Evolutionary conservation across 2,797 vertebrate genomes (phyloP).

Genomic region (Leuciscus waleckii): DNA sequence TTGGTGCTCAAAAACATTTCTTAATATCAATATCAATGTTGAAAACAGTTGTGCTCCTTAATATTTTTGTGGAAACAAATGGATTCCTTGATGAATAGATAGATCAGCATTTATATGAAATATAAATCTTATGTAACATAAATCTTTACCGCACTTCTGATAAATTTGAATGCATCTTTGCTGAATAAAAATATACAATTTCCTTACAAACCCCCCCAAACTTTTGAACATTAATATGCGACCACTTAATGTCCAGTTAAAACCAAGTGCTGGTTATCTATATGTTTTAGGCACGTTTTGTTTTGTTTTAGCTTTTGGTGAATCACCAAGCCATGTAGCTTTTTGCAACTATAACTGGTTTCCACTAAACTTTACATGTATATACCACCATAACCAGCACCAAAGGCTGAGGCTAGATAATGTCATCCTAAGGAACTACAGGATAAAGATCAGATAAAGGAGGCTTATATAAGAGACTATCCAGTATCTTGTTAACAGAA

Average conservation of each 20-base stretch:
- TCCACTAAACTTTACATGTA: not conserved
- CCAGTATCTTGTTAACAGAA: conserved; percentile 46
- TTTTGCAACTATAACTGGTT: not conserved
- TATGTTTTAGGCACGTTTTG: not conserved
- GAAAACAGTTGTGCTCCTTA: not conserved
- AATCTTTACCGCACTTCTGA: not conserved
- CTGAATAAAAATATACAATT: not conserved
- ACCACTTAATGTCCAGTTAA: not conserved
- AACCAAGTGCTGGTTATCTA: not conserved
- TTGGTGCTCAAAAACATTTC: not conserved
- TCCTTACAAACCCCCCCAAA: not conserved
- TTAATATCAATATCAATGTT: not conserved
- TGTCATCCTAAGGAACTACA: conserved; percentile 16
- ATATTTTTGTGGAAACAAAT: not conserved
- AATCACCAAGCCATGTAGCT: not conserved
- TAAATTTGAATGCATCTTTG: not conserved
- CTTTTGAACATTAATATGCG: not conserved
- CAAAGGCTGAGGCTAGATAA: not conserved
- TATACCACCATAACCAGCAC: not conserved
- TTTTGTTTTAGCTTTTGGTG: not conserved
- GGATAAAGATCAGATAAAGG: conserved; percentile 30
- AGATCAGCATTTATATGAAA: too few species aligned
- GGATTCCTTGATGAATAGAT: too few species aligned
- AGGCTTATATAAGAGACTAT: conserved; percentile 31
- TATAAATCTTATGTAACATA: not conserved